Base-by-base conservation (phyloP, 2,888 invertebrate genomes). In the Andrena fulva region DNA sequence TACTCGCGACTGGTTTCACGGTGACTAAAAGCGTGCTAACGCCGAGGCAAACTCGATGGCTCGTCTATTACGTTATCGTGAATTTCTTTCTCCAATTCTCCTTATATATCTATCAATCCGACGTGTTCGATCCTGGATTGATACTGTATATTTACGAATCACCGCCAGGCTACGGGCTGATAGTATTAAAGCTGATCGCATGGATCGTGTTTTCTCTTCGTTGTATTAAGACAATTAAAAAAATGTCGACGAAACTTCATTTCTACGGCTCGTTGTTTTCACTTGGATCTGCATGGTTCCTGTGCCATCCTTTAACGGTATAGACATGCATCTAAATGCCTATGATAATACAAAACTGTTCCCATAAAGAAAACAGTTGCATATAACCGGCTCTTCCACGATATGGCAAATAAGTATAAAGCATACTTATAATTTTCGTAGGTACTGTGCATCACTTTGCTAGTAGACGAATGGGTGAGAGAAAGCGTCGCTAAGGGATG, bases 111-210 rank as follows among this genome's bases (percentile, higher is more conserved):
- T 98, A 97, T 91, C 97, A 98, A 91, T 96, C 97, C 60, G 95
- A 96, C 95, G 97, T 96, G 0, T 98, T 98, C 92, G 99, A 99
- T 94, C 98, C 98, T 0, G 99, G 98, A 1, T 95, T 97, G 93
- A 98, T 99, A 0, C 93, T 98, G 12, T 98, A 99, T 92, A 93
- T 98, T 1, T 99, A 98, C 91, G 98, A 99, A 94, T 98, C 98
- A 59, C 97, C 97, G 0, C 97, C 98, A 0, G 99, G 99, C 0
- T 98, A 98, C 90, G 97, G 97, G 0, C 94, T 99, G 6, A 96
- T 98, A 10, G 95, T 96, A 3, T 93, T 98, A 70, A 95, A 98
- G 60, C 94, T 98, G 0, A 89, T 96, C 0, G 98, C 97, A 0
- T 99, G 98, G 98, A 94, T 96, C 79, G 97, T 98, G 95, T 98